Percentiles rank a stretch among this genome's conserved stretches.
These are phyloP conservation scores for Poecilia latipinna DNA, from an alignment of 2,113 vertebrate genomes.

Conservation along the genomic window DNA sequence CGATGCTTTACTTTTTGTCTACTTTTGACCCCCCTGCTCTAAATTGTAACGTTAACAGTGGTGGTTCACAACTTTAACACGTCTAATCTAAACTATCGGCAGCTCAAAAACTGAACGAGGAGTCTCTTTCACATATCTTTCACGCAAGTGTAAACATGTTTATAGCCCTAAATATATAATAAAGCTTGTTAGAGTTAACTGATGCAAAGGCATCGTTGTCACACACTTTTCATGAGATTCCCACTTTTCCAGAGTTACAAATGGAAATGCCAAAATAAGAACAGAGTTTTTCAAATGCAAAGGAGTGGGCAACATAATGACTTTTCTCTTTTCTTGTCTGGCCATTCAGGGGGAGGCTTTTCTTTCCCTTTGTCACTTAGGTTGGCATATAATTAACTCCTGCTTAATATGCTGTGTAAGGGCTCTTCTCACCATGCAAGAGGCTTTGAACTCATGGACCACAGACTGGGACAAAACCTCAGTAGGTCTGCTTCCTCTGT, in stretches of 20 bases:
- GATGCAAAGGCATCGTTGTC: constrained; percentile 39
- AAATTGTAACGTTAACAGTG: neutral
- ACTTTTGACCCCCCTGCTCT: too few relatives aligned
- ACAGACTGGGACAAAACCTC: constrained; percentile 77
- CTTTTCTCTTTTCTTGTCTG: constrained; percentile 81
- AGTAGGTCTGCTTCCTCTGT: constrained; percentile 74
- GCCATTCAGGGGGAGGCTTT: constrained; percentile 81
- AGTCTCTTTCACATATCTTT: neutral
- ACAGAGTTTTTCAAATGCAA: constrained; percentile 83
- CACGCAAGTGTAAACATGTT: neutral
- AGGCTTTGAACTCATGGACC: constrained; percentile 82
- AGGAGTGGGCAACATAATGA: constrained; percentile 82
- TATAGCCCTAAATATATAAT: neutral
- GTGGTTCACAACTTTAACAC: neutral
- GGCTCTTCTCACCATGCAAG: constrained; percentile 78
- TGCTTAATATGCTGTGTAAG: constrained; percentile 86
- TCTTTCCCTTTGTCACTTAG: constrained; percentile 81
- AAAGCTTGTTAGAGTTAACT: constrained; percentile 19
- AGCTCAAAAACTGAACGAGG: neutral
- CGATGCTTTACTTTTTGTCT: too few relatives aligned
- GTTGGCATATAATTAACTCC: constrained; percentile 86
- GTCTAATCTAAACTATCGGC: neutral
- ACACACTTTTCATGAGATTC: constrained; percentile 54
- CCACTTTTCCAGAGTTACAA: constrained; percentile 68
- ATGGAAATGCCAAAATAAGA: constrained; percentile 82